Evolutionary conservation across 2,888 invertebrate species (phyloP).

Genomic region (Cephalotes varians): DNA sequence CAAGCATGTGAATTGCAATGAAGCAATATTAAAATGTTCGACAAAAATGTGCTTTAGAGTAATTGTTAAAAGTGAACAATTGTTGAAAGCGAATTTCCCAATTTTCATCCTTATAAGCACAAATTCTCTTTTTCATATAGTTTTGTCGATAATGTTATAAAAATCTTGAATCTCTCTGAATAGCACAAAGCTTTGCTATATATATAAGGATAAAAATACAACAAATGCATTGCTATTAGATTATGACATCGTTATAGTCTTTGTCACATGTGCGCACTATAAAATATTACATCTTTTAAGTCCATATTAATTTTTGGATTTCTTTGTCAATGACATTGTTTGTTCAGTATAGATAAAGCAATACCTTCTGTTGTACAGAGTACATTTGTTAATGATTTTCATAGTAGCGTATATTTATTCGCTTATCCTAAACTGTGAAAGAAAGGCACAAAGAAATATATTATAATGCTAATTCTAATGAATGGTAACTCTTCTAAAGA

Average conservation of each 20-base stretch:
- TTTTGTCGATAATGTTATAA: background rate
- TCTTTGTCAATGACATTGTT: conserved; percentile 22
- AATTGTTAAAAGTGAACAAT: background rate
- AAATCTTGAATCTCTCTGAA: background rate
- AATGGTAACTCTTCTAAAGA: conserved; percentile 68
- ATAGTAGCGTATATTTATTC: conserved; percentile 34
- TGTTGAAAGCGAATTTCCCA: background rate
- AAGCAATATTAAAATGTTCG: conserved; percentile 21
- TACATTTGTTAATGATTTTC: background rate
- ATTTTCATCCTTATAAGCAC: background rate
- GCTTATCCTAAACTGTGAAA: conserved; percentile 47
- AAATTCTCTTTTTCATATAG: background rate
- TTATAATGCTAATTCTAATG: conserved; percentile 34
- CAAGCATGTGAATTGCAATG: conserved; percentile 14
- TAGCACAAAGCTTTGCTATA: background rate
- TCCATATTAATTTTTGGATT: conserved; percentile 18
- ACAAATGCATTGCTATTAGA: background rate
- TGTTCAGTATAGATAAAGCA: background rate
- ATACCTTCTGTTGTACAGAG: conserved; percentile 21
- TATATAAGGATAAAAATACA: conserved; percentile 10
- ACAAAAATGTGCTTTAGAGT: background rate
- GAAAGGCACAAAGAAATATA: conserved; percentile 60
- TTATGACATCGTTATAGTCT: background rate
- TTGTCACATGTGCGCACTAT: conserved; percentile 19
- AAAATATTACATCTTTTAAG: conserved; percentile 24